phyloP scores from a whole-genome alignment of 2,113 vertebrate species.

The Cacatua alba region DNA sequence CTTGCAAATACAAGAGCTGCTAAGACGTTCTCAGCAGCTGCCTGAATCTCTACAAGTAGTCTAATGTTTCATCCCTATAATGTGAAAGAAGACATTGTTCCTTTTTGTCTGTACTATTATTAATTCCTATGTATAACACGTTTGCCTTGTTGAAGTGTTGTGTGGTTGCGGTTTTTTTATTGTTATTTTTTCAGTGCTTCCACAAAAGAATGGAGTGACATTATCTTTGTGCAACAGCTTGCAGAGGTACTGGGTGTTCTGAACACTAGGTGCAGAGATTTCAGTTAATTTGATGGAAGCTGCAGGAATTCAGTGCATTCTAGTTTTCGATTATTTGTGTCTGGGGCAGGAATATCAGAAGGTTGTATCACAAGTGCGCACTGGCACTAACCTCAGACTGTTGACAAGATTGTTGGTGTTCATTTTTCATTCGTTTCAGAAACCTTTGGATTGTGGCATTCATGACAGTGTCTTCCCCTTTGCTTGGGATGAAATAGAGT shows the following conservation, averaged over 20 bases:
- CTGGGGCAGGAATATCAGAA: not conserved
- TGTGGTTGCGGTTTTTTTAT: not conserved
- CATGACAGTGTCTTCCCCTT: not conserved
- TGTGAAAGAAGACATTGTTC: conserved; percentile 51
- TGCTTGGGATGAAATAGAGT: not conserved
- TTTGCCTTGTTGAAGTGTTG: not conserved
- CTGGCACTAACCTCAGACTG: accelerated
- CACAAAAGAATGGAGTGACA: not conserved
- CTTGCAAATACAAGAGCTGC: conserved; percentile 8
- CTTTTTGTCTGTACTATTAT: not conserved
- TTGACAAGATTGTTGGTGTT: not conserved
- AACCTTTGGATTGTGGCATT: not conserved
- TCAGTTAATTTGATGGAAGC: not conserved
- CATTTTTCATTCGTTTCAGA: not conserved
- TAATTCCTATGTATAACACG: not conserved
- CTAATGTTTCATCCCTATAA: conserved; percentile 1
- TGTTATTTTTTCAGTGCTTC: not conserved
- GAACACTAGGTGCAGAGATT: not conserved
- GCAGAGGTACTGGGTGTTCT: not conserved
- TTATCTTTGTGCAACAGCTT: not conserved
- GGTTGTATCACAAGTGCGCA: accelerated
- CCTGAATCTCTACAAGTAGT: not conserved
- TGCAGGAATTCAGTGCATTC: not conserved
- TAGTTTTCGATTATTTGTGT: not conserved
- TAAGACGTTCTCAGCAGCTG: conserved; percentile 43